Conservation (phyloP, 2,888 invertebrate genomes). For the Phengaris alcon region DNA sequence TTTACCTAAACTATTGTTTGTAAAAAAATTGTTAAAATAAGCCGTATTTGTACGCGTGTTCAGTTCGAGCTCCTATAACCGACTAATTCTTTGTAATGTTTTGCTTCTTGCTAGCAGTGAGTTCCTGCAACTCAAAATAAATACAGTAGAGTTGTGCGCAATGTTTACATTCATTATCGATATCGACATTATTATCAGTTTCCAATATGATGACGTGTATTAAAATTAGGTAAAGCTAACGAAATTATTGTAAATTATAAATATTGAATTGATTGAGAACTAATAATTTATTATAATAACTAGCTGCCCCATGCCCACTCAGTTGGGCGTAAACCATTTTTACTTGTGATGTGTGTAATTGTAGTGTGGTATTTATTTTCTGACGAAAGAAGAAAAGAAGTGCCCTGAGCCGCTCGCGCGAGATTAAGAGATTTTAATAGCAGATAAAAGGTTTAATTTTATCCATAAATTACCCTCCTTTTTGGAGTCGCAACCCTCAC, state of each 20-base stretch:
- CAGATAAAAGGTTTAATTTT: too few relatives aligned
- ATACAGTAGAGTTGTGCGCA: conserved; percentile 51
- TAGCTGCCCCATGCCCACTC: too few relatives aligned
- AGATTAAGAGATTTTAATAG: too few relatives aligned
- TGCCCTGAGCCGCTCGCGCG: too few relatives aligned
- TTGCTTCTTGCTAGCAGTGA: conserved; percentile 55
- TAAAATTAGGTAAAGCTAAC: background rate
- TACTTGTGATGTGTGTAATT: too few relatives aligned
- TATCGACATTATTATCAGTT: conserved; percentile 40
- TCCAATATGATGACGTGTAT: background rate
- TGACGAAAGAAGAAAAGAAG: too few relatives aligned
- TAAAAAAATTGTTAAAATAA: background rate
- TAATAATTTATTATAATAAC: too few relatives aligned
- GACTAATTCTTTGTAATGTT: conserved; percentile 77
- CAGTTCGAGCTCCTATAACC: conserved; percentile 54
- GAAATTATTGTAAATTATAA: background rate
- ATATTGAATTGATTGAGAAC: too few relatives aligned
- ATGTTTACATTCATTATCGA: conserved; percentile 73
- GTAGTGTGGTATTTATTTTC: too few relatives aligned
- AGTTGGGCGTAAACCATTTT: too few relatives aligned
- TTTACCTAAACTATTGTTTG: background rate
- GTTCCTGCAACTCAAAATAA: conserved; percentile 58
- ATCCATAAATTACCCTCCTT: too few relatives aligned
- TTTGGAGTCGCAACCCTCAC: too few relatives aligned
- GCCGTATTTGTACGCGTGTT: conserved; percentile 46